phyloP scores from a whole-genome alignment of 2,888 invertebrate species.

The Cistogaster globosa region DNA sequence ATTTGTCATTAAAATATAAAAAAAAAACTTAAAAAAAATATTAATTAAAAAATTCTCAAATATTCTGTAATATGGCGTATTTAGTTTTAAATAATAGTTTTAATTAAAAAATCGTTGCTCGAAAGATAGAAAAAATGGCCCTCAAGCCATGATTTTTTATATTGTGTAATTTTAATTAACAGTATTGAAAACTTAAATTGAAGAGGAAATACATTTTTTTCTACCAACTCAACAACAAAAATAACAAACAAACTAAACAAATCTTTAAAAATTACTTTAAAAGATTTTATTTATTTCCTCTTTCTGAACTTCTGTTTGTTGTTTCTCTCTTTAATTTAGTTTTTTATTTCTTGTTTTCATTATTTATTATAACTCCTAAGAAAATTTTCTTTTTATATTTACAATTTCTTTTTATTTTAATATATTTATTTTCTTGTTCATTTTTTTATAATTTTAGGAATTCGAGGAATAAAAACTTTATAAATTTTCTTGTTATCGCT shows the following conservation, averaged over 20 bases:
- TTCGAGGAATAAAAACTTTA: background rate
- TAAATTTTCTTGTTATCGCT: conserved; percentile 43
- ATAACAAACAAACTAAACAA: background rate
- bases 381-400: conserved; percentile 29
- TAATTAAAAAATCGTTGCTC: too few species aligned
- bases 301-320: background rate
- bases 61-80: too few species aligned
- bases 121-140: too few species aligned
- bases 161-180: conserved; percentile 51
- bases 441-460: background rate
- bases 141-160: too few species aligned
- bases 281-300: background rate
- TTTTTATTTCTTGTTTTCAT: conserved; percentile 2
- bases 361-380: conserved; percentile 38
- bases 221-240: background rate
- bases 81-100: too few species aligned
- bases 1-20: too few species aligned
- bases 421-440: conserved; percentile 25
- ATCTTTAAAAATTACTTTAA: conserved; percentile 16
- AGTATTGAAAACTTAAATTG: conserved; percentile 19
- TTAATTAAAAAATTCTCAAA: too few species aligned
- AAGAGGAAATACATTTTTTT: background rate
- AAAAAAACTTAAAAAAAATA: too few species aligned
- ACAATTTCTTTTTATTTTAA: conserved; percentile 15
- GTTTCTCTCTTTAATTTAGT: background rate